These are phyloP conservation scores for Rhodeus uyekii DNA, from an alignment of 2,797 vertebrate species.

Conservation along the genomic window DNA sequence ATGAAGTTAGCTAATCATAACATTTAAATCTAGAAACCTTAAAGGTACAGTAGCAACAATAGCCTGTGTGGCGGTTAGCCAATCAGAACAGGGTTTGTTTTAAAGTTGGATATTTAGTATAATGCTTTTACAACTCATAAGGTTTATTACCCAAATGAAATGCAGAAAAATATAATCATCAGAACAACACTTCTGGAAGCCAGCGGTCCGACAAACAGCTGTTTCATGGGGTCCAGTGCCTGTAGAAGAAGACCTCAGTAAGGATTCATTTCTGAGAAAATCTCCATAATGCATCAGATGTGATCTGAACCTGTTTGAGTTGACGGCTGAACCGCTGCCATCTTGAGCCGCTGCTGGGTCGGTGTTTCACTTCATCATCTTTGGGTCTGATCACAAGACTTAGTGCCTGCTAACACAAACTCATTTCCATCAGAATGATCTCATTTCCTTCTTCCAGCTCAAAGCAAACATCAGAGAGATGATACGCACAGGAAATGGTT, in stretches of 20 bases:
- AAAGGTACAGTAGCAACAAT: neutral
- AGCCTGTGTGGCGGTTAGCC: neutral
- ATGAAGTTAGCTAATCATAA: neutral
- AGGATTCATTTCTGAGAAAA: neutral
- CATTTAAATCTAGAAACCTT: too few species aligned
- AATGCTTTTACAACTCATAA: neutral
- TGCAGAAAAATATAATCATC: conserved; percentile 78
- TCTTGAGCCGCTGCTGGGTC: neutral
- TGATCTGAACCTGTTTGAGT: conserved; percentile 63
- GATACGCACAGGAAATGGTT: conserved; percentile 64
- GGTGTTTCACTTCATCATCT: conserved; percentile 18
- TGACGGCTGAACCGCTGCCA: conserved; percentile 4
- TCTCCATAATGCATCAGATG: neutral
- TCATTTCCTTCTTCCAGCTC: too few species aligned
- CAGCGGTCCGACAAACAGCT: conserved; percentile 66
- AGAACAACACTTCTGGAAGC: conserved; percentile 67
- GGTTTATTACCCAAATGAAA: conserved; percentile 77
- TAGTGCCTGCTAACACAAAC: conserved; percentile 61
- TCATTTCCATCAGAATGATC: neutral
- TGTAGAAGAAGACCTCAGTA: conserved; percentile 47
- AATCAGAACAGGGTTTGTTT: neutral
- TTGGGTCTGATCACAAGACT: conserved; percentile 51
- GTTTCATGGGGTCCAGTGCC: conserved; percentile 65
- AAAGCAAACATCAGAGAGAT: neutral
- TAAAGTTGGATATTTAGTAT: too few species aligned